Base-by-base conservation (phyloP, 2,797 vertebrate species). In the Cottoperca gobio region DNA sequence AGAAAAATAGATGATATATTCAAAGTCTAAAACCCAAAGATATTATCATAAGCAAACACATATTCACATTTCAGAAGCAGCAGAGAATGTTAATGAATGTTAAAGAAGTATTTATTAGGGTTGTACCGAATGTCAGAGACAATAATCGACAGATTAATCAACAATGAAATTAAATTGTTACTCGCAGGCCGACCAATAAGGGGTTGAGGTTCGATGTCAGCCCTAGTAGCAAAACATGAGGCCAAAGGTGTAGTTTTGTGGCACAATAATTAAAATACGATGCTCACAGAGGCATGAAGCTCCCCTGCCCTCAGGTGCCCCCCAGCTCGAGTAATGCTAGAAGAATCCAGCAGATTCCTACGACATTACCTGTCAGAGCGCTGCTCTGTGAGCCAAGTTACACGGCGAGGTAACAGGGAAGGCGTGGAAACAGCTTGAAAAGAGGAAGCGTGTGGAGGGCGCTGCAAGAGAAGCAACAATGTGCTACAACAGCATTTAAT, bases 341-440 rank as follows among this genome's bases (percentile, higher is more conserved):
- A 89, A 79, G 74, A 90, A 89, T 88, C 81, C 54, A 68, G 76
- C 78, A 5, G 73, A 88, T 75, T 89, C 81, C 69, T 39, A 48
- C 59, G 42, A 62, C 77, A 84, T 88, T 78, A 88, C 81, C 60
- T 83, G 85, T 88, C 73, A 82, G 78, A 86, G 57, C 53, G 65
- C 65, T 81, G 73, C 77, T 70, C 62, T 75, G 64, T n/a, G 42
- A 68, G 75, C 79, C 82, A 79, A 62, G 71, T 62, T 72, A 78
- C 77, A 75, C 73, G 79, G 82, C 59, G 61, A 54, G 70, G 19
- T 28, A 82, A 64, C 55, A 40, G 62, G 43, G 61, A 45, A 73
- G 53, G 62, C 31, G 19, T 63, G 68, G 71, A 82, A 70, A 76
- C 52, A 57, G 63, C 64, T 48, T 31, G 66, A 58, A n/a, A 33